Evolutionary conservation across 64 coral and sea anemone species (phyloP).

Genomic region (Dendronephthya gigantea): DNA sequence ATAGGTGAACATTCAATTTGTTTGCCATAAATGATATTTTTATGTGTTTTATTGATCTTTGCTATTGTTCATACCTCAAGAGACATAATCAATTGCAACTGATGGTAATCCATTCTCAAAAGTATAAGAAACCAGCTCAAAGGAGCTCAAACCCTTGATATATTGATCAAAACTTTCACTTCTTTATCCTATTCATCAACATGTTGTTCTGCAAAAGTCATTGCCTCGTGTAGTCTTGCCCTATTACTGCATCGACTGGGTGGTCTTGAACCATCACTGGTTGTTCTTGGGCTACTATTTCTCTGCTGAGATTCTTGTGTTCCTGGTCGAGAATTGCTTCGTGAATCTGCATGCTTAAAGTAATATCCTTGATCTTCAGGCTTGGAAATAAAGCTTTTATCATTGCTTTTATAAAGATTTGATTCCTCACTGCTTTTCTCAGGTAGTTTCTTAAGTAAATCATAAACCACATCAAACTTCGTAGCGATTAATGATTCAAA

Average conservation of each 20-base stretch:
- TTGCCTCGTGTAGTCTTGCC: constrained; percentile 8
- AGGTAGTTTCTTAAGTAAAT: not conserved
- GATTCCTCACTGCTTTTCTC: not conserved
- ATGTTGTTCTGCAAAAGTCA: not conserved
- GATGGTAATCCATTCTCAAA: no score
- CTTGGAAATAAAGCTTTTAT: not conserved
- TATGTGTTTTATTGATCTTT: not conserved
- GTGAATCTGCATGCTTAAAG: not conserved
- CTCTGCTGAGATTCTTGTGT: not conserved
- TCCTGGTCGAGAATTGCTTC: not conserved
- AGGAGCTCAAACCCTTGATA: no score
- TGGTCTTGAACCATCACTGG: not conserved
- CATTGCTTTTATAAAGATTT: not conserved
- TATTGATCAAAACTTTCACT: not conserved
- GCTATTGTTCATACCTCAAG: no score
- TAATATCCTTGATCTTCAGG: not conserved
- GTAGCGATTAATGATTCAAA: not conserved
- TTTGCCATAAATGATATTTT: not conserved
- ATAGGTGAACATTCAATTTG: not conserved
- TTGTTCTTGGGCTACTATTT: not conserved
- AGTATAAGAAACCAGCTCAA: no score
- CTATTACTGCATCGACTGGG: not conserved
- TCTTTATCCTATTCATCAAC: not conserved
- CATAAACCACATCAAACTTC: not conserved
- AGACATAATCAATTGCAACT: no score